Conservation (phyloP, 1,140 invertebrate genomes). For the Tetramorium simillimum region DNA sequence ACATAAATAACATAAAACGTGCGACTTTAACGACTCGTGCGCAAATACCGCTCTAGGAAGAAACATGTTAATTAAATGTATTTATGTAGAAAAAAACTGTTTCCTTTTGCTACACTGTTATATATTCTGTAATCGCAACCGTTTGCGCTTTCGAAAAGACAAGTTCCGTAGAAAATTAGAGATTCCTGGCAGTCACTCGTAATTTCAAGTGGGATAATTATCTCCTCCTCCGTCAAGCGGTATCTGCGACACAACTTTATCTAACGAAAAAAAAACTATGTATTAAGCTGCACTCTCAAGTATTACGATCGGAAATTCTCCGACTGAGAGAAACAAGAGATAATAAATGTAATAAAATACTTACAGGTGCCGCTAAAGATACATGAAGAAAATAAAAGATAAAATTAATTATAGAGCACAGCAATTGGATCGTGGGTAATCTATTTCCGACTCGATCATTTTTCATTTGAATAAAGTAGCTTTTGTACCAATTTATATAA, state of each 20-base stretch:
- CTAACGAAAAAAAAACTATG: conserved; percentile 35
- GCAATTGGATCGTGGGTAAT: conserved; percentile 30
- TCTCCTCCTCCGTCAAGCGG: conserved; percentile 45
- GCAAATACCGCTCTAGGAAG: not conserved
- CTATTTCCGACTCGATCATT: not conserved
- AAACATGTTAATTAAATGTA: conserved; percentile 18
- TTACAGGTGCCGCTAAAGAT: conserved; percentile 9
- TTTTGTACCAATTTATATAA: not conserved
- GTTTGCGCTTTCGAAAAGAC: conserved; percentile 34
- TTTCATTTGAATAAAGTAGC: not conserved
- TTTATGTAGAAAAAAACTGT: conserved; percentile 4
- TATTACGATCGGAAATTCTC: not conserved
- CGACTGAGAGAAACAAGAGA: not conserved
- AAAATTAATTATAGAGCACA: conserved; percentile 27
- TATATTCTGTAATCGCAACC: conserved; percentile 26
- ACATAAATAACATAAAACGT: not conserved
- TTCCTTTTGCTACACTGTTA: conserved; percentile 6
- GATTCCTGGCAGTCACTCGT: conserved; percentile 34
- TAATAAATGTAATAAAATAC: conserved; percentile 23
- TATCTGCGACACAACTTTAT: conserved; percentile 23
- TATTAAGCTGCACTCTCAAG: conserved; percentile 10
- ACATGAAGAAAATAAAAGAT: conserved; percentile 16
- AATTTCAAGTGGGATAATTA: conserved; percentile 66
- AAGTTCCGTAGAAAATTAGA: conserved; percentile 45
- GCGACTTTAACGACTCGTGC: not conserved